Conservation (phyloP, 2,888 invertebrate genomes). For the Sarcophaga subvicina region DNA sequence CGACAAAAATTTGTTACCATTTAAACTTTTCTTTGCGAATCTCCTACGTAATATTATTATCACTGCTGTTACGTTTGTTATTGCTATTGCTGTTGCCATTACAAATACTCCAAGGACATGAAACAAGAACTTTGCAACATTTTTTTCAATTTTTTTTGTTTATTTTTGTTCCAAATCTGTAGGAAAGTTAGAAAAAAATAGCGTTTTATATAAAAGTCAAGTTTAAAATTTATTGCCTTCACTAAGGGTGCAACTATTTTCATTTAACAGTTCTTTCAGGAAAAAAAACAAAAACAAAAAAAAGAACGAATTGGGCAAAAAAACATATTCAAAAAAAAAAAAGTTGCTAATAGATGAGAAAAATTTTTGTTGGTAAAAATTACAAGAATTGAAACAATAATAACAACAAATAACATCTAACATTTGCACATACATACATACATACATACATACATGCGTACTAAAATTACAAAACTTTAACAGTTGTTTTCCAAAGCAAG, state of each 20-base stretch:
- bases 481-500: constrained; percentile 7
- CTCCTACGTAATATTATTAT: constrained; percentile 52
- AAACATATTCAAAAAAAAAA: background rate
- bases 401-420: constrained; percentile 15
- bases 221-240: constrained; percentile 69
- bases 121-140: constrained; percentile 56
- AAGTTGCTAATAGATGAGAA: constrained; percentile 65
- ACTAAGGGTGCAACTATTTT: constrained; percentile 69
- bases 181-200: constrained; percentile 44
- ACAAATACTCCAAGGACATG: constrained; percentile 65
- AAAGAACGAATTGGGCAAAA: constrained; percentile 3
- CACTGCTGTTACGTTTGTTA: constrained; percentile 38
- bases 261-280: constrained; percentile 60
- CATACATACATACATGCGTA: constrained; percentile 31
- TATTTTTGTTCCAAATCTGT: constrained; percentile 24
- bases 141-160: constrained; percentile 1
- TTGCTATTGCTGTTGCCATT: constrained; percentile 58
- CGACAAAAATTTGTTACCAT: constrained; percentile 61
- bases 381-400: constrained; percentile 37
- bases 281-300: constrained; percentile 30
- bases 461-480: constrained; percentile 54
- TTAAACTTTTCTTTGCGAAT: constrained; percentile 58
- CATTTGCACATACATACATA: constrained; percentile 27
- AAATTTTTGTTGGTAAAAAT: constrained; percentile 45
- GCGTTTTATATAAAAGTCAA: constrained; percentile 68